Evolutionary conservation across 2,797 vertebrate genomes (phyloP).

Genomic region (Rhabdophis nuchalis): DNA sequence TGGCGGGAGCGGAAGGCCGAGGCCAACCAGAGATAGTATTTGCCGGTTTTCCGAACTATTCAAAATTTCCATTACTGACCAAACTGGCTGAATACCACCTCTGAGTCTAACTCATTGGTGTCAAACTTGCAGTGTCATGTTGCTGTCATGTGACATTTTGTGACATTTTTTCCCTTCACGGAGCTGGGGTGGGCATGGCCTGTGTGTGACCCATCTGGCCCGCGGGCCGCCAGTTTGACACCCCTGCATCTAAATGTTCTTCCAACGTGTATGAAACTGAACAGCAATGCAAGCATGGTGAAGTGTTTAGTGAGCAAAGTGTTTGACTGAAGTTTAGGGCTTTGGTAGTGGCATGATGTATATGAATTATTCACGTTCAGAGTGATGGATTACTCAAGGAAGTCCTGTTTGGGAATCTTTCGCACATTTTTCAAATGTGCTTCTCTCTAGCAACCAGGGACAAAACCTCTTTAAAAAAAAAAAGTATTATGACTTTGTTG

Average conservation of each 20-base stretch:
- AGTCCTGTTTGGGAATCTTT: background rate
- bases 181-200: too few relatives aligned
- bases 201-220: too few relatives aligned
- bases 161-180: too few relatives aligned
- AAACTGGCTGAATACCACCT: too few relatives aligned
- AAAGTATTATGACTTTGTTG: fast-evolving
- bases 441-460: background rate
- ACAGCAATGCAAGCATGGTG: background rate
- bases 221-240: too few relatives aligned
- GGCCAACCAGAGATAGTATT: too few relatives aligned
- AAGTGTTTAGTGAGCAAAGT: background rate
- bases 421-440: background rate
- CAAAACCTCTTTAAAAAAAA: background rate
- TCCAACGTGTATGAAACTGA: background rate
- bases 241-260: background rate
- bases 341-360: background rate
- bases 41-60: too few relatives aligned
- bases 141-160: too few relatives aligned
- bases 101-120: background rate
- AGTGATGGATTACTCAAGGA: background rate
- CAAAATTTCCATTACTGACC: too few relatives aligned
- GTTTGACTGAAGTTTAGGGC: background rate
- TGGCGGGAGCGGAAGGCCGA: too few relatives aligned
- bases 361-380: background rate
- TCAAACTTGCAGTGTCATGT: too few relatives aligned